Evolutionary conservation across 2,113 vertebrate species (phyloP), one percentile per base, ranked within the genome.

Genomic region (Archocentrus centrarchus): DNA sequence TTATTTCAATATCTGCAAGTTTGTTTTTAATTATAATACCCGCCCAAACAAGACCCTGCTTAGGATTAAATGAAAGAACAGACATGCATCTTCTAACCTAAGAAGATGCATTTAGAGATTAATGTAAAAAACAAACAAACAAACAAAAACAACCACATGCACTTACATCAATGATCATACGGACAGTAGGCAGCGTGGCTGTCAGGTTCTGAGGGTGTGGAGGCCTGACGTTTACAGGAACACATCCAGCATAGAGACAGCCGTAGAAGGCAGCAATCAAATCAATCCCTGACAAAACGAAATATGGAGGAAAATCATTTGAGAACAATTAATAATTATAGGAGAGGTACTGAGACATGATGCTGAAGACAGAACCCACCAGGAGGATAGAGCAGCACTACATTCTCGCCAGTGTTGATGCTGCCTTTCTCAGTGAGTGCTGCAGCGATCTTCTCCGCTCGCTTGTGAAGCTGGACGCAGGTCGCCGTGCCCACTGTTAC

Each of bases 111-210:
- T 22, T 47, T 44, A 85, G 37, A 55, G 11, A n/a, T 73, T 35
- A 55, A 20, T 14, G 32, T 13, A 30, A 61, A 30, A 61, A 11
- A 53, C 15, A 73, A 68, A 14, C 37, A 66, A n/a, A 8, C n/a
- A 41, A 8, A 6, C 41, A 13, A 13, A 22, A 3, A 7, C 35
- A 44, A 39, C 20, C 13, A 32, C 86, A 27, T 53, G 68, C 81
- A 94, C 97, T 97, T 94, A 99, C 98, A 79, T 99, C 98, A 82
- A 99, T 97, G 86, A 99, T 98, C 98, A 99, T 99, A 79, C 97
- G 96, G 63, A 99, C 98, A 0, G 98, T 99, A 55, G 98, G 98
- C 90, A 99, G 94, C 0, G 98, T 99, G 68, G 98, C 98, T 11
- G 96, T 91, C 75, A 99, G 97, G 96, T 99, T 99, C 96, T 99